A percentile compares a stretch with the other conserved stretches of the same genome.
phyloP scores from a whole-genome alignment of 2,797 vertebrate genomes.

The Microhierax caerulescens region DNA sequence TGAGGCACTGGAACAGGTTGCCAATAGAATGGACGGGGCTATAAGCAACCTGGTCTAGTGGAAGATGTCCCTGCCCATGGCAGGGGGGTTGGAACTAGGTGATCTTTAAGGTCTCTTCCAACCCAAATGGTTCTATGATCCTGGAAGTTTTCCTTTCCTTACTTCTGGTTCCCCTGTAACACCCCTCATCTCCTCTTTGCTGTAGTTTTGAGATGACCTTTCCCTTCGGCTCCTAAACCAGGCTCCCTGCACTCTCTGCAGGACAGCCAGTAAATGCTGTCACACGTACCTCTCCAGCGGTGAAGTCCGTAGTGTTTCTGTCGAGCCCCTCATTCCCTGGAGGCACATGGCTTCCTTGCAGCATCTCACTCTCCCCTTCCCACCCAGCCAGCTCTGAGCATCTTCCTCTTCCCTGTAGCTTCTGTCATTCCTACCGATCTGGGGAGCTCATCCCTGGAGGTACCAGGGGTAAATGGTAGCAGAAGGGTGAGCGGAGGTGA shows the following conservation, averaged over 20 bases:
- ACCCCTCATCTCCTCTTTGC: background rate
- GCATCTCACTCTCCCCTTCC: background rate
- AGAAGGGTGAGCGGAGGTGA: background rate
- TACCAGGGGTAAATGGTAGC: background rate
- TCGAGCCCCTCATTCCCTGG: rapidly evolving
- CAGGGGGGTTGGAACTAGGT: no score
- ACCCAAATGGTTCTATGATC: no score
- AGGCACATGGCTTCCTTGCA: background rate
- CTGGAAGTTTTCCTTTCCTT: background rate
- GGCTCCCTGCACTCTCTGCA: background rate
- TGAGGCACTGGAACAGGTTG: no score
- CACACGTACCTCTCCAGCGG: rapidly evolving
- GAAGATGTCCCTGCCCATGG: no score
- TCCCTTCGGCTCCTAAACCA: background rate
- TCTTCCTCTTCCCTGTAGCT: background rate
- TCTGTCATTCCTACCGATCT: rapidly evolving
- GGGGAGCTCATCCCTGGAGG: background rate
- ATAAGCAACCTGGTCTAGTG: no score
- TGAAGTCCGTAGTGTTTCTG: background rate
- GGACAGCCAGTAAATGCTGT: background rate
- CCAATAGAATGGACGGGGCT: no score
- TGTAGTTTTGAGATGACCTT: background rate
- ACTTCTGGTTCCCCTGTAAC: background rate
- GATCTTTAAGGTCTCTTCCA: no score
- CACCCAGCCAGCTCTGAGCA: background rate